These are phyloP conservation scores for Masticophis lateralis DNA, from an alignment of 2,797 vertebrate genomes.

Conservation along the genomic window DNA sequence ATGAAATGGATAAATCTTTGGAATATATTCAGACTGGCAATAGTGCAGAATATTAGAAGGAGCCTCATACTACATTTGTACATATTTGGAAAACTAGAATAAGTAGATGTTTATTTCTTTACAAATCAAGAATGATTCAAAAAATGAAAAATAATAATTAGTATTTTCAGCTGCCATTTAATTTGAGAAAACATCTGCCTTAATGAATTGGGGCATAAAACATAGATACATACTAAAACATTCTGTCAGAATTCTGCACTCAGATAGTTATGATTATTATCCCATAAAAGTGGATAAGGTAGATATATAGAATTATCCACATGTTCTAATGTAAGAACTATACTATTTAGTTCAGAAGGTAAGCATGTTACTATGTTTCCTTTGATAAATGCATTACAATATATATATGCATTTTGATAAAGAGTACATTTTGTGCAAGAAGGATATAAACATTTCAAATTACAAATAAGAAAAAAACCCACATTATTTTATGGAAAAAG, in stretches of 20 bases:
- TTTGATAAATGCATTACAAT: background rate
- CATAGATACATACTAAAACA: constrained; percentile 12
- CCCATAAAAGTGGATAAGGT: constrained; percentile 37
- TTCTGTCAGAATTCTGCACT: constrained; percentile 53
- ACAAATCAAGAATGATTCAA: constrained; percentile 35
- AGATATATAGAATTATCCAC: constrained; percentile 55
- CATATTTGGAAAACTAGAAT: constrained; percentile 27
- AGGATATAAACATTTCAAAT: background rate
- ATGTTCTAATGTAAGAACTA: constrained; percentile 23
- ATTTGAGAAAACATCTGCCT: constrained; percentile 46
- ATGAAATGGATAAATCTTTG: constrained; percentile 10
- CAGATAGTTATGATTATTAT: constrained; percentile 51
- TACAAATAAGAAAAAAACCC: background rate
- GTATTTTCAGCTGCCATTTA: constrained; percentile 35
- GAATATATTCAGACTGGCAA: background rate
- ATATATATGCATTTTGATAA: background rate
- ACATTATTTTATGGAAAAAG: background rate
- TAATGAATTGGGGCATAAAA: constrained; percentile 47
- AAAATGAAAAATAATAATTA: constrained; percentile 38
- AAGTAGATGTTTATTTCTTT: constrained; percentile 14
- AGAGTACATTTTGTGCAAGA: constrained; percentile 8
- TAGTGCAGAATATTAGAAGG: background rate
- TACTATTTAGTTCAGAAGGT: constrained; percentile 10
- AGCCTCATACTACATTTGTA: constrained; percentile 12
- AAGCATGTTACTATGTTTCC: background rate